Base-by-base conservation (phyloP, 1,140 invertebrate species). In the Sarcophaga peregrina region DNA sequence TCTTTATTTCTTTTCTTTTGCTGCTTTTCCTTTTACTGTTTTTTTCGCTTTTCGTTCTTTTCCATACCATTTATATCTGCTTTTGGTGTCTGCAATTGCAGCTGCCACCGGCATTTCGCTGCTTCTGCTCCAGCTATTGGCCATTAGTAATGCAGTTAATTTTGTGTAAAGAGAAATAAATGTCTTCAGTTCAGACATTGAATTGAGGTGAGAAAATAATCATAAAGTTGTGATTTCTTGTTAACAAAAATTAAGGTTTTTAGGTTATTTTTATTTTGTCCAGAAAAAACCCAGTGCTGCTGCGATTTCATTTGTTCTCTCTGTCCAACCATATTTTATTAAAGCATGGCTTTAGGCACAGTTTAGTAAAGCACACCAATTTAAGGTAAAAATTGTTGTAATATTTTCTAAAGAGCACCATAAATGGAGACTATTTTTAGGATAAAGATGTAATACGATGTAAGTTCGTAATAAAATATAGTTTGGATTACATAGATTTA, bases 121-220 rank as follows among this genome's bases (percentile, higher is more conserved):
- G 20, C n/a, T 68, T 68, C 10, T n/a, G 54, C 54, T 58, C 13
- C 62, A 20, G 62, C 62, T 20, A 68, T 68, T 68, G 62, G 62
- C 62, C 62, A 68, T 68, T 68, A 68, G 62, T 68, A 68, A 47
- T 76, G 17, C 48, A 75, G 73, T 47, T 48, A 76, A 48, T 76
- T 76, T 48, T 76, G 74, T 47, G 74, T 48, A 76, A 76, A 48
- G 37, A 45, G 45, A 76, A n/a, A 76, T 17, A 48, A 76, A 48
- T 76, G 45, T 76, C n/a, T 76, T 47, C n/a, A 17, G n/a, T 17
- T 76, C 25, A 37, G 45, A n/a, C 74, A 47, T 48, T 76, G 74
- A 76, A 48, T 76, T 76, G 74, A 76, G 74, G 74, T 76, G 74
- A 76, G 74, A 76, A 76, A 48, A 76, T 76, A 76, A 76, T 76